Base-by-base conservation (phyloP, 1,140 invertebrate genomes). In the Bombus balteatus region DNA sequence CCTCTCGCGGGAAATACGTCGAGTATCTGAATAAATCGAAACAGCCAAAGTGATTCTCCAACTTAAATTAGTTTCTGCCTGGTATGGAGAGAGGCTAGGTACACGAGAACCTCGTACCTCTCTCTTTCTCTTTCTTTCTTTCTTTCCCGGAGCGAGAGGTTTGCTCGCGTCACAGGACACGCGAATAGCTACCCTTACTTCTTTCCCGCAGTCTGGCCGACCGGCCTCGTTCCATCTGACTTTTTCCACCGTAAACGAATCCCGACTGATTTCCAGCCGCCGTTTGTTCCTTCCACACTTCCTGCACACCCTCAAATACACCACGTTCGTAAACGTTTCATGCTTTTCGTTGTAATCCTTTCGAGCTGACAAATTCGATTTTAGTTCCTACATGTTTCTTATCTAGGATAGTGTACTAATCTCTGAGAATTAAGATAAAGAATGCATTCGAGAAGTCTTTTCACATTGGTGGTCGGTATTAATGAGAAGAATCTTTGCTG, bases 21-120 rank as follows among this genome's bases (percentile, higher is more conserved):
- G 91, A 91, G 92, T 91, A 94, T 94, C 92, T 93, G 93, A 94
- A 94, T 94, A 94, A 94, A 94, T 94, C 94, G 94, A 94, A 94
- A 94, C 94, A 94, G 91, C 90, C 91, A 91, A 94, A 94, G 94
- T 94, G 93, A 94, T 94, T 94, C 93, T 91, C 93, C 91, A 94
- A 94, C 94, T 94, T 94, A 94, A 94, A 94, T 94, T 94, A 94
- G 94, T 94, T 94, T 94, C 91, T 91, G 92, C 86, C 87, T 88
- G 91, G 87, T 89, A 89, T 62, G 53, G 82, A 78, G 83, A 59
- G 87, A 81, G 89, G 88, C 83, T 86, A 89, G 84, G 85, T 78
- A 73, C 76, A 72, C 78, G 70, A 28, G 74, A 79, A 22, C 39
- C 32, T 8, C 18, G 18, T 37, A n/a, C 28, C 39, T 4, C 62